A percentile compares a stretch with the other conserved stretches of the same genome.
Evolutionary conservation across 2,113 vertebrate genomes (phyloP).

Genomic region (Leiothrix lutea): DNA sequence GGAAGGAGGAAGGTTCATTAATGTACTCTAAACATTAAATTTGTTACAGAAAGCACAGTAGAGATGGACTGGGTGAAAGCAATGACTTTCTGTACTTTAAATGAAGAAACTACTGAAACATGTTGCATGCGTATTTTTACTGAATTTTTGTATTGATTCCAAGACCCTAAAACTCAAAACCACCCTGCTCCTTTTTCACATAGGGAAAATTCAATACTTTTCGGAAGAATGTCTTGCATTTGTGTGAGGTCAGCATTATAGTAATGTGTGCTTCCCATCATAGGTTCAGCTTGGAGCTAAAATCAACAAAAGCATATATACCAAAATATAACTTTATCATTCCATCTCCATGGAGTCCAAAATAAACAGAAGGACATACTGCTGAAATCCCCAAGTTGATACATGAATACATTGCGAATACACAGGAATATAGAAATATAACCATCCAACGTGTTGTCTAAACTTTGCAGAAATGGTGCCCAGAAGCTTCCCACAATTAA

Average conservation of each 20-base stretch:
- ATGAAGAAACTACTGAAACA: background rate
- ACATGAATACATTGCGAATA: background rate
- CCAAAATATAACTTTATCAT: background rate
- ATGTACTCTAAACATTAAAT: background rate
- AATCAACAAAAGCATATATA: background rate
- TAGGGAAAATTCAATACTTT: background rate
- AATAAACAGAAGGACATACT: background rate
- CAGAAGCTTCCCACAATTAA: background rate
- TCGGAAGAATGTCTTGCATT: background rate
- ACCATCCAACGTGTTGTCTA: background rate
- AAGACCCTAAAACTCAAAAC: background rate
- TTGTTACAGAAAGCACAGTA: background rate
- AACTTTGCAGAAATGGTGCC: background rate
- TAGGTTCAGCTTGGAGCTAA: background rate
- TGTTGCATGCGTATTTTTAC: background rate
- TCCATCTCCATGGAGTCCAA: background rate
- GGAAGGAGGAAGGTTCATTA: background rate
- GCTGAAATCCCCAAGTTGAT: background rate
- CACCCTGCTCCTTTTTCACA: rapidly evolving
- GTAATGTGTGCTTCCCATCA: background rate
- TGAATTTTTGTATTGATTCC: background rate
- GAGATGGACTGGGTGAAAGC: background rate
- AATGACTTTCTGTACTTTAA: background rate
- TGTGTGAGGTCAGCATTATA: background rate
- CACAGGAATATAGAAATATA: background rate